Base-by-base conservation (phyloP, 2,113 vertebrate species). In the Diphyllodes magnificus region DNA sequence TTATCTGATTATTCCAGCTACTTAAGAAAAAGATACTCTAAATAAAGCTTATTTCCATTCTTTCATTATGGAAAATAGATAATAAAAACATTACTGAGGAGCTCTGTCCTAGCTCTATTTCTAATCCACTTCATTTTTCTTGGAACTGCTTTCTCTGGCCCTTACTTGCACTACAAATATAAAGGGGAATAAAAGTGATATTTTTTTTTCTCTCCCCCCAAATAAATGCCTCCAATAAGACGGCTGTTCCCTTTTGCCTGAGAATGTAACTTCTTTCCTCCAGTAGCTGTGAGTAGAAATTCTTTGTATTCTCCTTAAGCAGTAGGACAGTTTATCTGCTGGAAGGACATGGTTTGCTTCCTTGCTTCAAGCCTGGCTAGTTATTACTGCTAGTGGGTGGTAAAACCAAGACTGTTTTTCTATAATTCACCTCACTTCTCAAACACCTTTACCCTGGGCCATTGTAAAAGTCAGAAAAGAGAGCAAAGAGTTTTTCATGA, bases 31-130 rank as follows among this genome's bases (percentile, higher is more conserved):
- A 53, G 24, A 68, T 82, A 64, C 31, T 65, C 61, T 88, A 86
- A 94, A 71, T 85, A 86, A 94, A 88, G 44, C 35, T 54, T 76
- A 88, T 68, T 93, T 91, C 22, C 27, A 80, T 86, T 95, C 59
- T 89, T 90, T 59, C 42, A 66, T 91, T 85, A 90, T n/a, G 57
- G 44, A 89, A 93, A 91, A 65, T 15, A 65, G 68, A 60, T 78
- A 87, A 54, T 40, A 90, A 95, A 97, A 73, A 24, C 13, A 75
- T 79, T 91, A 84, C 51, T 61, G 49, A 88, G 68, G 11, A 40
- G 28, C n/a, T 51, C 30, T 80, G 28, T 39, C 23, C 35, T 68
- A 81, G 28, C 27, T 68, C 16, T 51, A 61, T 69, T 86, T 82
- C 56, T 70, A 81, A 60, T 54, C 13, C 44, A 61, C 18, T 65